Conservation (phyloP, 1,140 invertebrate genomes). For the Drosophila virilis region DNA sequence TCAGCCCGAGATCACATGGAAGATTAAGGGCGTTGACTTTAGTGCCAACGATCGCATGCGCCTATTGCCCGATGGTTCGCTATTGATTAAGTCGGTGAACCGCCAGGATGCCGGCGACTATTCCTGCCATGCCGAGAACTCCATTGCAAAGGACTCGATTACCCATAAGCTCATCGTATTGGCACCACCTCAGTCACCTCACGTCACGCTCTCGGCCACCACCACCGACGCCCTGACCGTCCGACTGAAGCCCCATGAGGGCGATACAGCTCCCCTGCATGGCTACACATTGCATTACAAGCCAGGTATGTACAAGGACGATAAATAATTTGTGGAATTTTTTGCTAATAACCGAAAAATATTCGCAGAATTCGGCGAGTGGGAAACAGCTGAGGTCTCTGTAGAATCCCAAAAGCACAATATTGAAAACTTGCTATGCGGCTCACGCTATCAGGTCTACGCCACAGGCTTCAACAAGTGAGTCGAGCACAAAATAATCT, state of each 20-base stretch:
- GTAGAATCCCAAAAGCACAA: constrained; percentile 92
- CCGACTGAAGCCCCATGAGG: constrained; percentile 90
- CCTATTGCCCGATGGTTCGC: constrained; percentile 93
- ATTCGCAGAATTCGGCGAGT: constrained; percentile 92
- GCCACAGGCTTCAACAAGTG: constrained; percentile 96
- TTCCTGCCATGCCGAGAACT: constrained; percentile 96
- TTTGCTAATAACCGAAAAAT: neutral
- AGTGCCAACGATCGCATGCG: constrained; percentile 89
- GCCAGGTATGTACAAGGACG: constrained; percentile 83
- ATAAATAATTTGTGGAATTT: neutral
- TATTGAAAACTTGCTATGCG: constrained; percentile 94
- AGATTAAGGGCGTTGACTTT: constrained; percentile 86
- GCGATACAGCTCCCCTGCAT: constrained; percentile 90
- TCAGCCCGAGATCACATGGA: constrained; percentile 94
- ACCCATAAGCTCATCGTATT: constrained; percentile 95
- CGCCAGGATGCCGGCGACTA: constrained; percentile 95
- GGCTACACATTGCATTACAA: constrained; percentile 97
- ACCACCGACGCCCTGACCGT: constrained; percentile 93
- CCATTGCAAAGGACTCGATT: constrained; percentile 95
- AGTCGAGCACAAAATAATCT: constrained; percentile 21
- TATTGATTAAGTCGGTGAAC: constrained; percentile 95
- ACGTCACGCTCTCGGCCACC: constrained; percentile 91
- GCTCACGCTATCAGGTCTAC: constrained; percentile 95
- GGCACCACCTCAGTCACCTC: constrained; percentile 93
- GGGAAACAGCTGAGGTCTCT: constrained; percentile 91